Conservation (phyloP, 2,113 vertebrate species). For the Nerophis ophidion region DNA sequence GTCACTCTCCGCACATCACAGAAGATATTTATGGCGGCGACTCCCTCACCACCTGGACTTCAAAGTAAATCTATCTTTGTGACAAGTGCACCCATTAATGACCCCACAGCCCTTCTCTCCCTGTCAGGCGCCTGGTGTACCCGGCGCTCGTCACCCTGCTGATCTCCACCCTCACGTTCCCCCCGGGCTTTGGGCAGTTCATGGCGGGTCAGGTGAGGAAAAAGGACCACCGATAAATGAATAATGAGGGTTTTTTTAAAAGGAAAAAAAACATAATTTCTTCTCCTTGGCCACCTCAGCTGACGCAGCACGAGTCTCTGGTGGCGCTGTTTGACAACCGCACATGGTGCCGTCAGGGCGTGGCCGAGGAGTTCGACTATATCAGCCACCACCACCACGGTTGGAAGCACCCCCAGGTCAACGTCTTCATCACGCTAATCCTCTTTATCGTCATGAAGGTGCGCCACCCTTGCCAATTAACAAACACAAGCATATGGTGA, state of each 20-base stretch:
- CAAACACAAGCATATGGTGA: no score
- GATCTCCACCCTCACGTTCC: conserved; percentile 91
- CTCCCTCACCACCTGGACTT: conserved; percentile 4
- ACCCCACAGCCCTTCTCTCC: conserved; percentile 61
- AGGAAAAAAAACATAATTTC: neutral
- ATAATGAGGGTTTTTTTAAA: conserved; percentile 29
- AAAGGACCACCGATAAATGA: conserved; percentile 16
- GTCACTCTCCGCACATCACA: conserved; percentile 21
- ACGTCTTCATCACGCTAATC: conserved; percentile 89
- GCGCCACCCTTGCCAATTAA: neutral
- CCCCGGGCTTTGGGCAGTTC: conserved; percentile 94
- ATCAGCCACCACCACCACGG: conserved; percentile 81
- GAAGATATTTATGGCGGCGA: conserved; percentile 15
- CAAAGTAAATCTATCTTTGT: conserved; percentile 25
- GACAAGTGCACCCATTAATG: conserved; percentile 52
- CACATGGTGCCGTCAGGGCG: conserved; percentile 88
- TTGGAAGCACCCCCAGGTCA: conserved; percentile 90
- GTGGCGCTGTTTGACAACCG: conserved; percentile 94
- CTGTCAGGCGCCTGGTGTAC: conserved; percentile 88
- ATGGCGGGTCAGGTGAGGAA: conserved; percentile 93
- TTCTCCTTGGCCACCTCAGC: conserved; percentile 56
- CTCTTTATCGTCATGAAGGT: conserved; percentile 99
- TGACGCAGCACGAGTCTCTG: conserved; percentile 95
- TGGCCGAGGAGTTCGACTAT: conserved; percentile 82
- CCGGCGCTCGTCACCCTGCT: conserved; percentile 92